Base-by-base conservation (phyloP, 2,888 invertebrate species). In the Leuctra nigra region DNA sequence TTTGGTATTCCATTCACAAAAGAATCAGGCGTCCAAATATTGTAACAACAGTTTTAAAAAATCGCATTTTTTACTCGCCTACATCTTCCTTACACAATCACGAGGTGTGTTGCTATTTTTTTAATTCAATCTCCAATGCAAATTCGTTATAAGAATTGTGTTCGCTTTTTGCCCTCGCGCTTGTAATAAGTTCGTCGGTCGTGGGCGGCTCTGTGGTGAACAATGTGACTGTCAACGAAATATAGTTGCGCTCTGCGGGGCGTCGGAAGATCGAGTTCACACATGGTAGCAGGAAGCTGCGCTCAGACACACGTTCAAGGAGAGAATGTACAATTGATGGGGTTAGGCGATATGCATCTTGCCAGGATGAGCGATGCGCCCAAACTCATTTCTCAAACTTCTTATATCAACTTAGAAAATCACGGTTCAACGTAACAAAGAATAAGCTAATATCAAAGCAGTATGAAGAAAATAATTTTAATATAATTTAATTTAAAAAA, bases 241-340 rank as follows among this genome's bases (percentile, higher is more conserved):
- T 44, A 44, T 44, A 44, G 44, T 44, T 20, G 23, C 23, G n/a
- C 44, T 44, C 44, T 4, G 22, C 23, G 44, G 44, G 44, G 29
- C 11, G 29, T 29, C 29, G 29, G 29, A 29, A 29, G 29, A 29
- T 7, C 29, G 29, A 29, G 29, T 29, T 29, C 29, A 29, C 29
- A 29, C 29, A 29, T 29, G 29, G 29, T 29, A 29, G 29, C n/a
- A n/a, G n/a, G n/a, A n/a, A n/a, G n/a, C n/a, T n/a, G n/a, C n/a
- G n/a, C n/a, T n/a, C n/a, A n/a, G n/a, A n/a, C n/a, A n/a, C n/a
- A n/a, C n/a, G n/a, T n/a, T n/a, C n/a, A n/a, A n/a, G n/a, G n/a
- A n/a, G n/a, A n/a, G n/a, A n/a, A n/a, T n/a, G n/a, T n/a, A n/a
- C n/a, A n/a, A n/a, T n/a, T n/a, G n/a, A n/a, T n/a, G n/a, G n/a